Evolutionary conservation across 1,140 invertebrate species (phyloP).

Genomic region (Yoshiicerus persimilis): DNA sequence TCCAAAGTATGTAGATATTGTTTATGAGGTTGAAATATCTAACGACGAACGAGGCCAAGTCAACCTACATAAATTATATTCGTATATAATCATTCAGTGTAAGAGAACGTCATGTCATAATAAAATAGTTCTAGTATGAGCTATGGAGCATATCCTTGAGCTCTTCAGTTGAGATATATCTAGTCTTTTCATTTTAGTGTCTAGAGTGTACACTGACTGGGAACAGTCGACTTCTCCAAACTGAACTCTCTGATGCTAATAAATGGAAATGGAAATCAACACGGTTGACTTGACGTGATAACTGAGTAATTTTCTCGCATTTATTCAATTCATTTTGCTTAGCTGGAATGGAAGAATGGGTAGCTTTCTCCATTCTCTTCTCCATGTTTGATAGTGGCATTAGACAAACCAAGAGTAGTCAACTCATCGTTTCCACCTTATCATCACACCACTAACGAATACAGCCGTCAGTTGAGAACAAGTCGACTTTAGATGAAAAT

Average conservation of each 20-base stretch:
- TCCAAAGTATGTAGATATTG: background rate
- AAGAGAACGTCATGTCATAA: background rate
- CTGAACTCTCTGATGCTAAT: background rate
- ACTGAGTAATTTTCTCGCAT: conserved; percentile 17
- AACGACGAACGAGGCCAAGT: background rate
- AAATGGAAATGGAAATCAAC: conserved; percentile 18
- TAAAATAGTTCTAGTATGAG: background rate
- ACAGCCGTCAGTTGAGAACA: background rate
- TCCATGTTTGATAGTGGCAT: background rate
- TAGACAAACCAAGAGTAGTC: background rate
- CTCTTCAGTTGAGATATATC: background rate
- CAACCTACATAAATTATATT: background rate
- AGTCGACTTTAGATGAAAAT: background rate
- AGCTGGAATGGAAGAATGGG: background rate
- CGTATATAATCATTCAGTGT: background rate
- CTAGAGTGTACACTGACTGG: background rate
- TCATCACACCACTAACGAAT: background rate
- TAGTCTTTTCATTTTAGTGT: background rate
- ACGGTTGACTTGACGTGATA: conserved; percentile 16
- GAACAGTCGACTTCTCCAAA: background rate
- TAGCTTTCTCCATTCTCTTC: background rate
- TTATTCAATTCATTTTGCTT: conserved; percentile 15
- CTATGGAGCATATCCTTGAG: background rate
- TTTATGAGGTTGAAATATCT: background rate
- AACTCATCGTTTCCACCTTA: conserved; percentile 1